Evolutionary conservation across 2,797 vertebrate species (phyloP), one percentile per base, ranked within the genome.

Genomic region (Steatocranus sp.): DNA sequence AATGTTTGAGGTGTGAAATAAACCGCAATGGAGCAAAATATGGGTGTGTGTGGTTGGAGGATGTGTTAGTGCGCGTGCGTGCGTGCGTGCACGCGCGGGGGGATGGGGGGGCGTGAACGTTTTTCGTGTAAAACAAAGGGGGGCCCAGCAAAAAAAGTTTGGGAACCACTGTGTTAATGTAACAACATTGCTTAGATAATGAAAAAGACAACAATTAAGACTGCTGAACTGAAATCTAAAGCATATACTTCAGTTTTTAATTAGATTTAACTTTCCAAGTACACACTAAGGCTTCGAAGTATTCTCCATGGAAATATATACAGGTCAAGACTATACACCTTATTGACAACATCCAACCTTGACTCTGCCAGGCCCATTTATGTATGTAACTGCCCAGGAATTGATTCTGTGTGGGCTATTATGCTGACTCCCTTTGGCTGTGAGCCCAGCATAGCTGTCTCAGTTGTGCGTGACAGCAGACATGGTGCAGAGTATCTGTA

Each of bases 381-480:
- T 90, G 46, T 76, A 73, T 85, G 82, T 90, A 92, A 93, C 78
- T 76, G 46, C 32, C 68, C 56, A 50, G 53, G 84, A 89, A 95
- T 90, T 85, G 89, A 90, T 93, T 89, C 79, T 87, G 78, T 36
- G 82, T 83, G 75, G 82, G 41, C 79, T 84, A 17, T 77, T 92
- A 84, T 86, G 88, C 91, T 90, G 89, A 92, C 84, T 91, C 77
- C 50, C 5, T 7, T 80, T 91, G 90, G 92, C 88, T 85, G 38
- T 41, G 12, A 56, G 87, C 91, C 91, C 48, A 7, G 74, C 38
- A 32, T 30, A 41, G 77, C 76, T 84, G 78, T 89, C 83, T 88
- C 81, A 86, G 84, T 79, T 81, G 82, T 81, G 79, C 56, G 80
- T 83, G 81, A 89, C 84, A 88, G 88, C 82, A 82, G 88, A 88